Percentiles rank a stretch among this genome's conserved stretches.
Evolutionary conservation across 2,113 vertebrate species (phyloP).

Genomic region (Cervus canadensis): DNA sequence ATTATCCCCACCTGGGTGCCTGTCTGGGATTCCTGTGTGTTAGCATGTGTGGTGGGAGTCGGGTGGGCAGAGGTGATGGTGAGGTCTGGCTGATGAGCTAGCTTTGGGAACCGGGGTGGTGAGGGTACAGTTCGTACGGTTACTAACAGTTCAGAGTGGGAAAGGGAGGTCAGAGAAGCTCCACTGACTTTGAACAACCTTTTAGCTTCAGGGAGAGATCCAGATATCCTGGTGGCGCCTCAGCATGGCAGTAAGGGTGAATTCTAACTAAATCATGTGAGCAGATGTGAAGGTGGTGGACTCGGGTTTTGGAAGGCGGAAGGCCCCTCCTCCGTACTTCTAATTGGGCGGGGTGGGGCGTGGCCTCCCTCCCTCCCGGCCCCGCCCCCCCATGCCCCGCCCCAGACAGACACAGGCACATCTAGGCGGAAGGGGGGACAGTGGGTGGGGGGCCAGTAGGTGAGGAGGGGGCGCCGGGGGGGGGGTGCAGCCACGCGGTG

Average conservation of each 20-base stretch:
- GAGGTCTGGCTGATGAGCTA: no score
- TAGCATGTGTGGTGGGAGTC: fast-evolving
- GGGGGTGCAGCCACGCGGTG: no score
- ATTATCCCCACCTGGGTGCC: background rate
- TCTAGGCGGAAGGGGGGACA: no score
- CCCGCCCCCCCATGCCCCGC: background rate
- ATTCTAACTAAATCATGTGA: background rate
- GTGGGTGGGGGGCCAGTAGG: no score
- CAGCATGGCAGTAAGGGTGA: background rate
- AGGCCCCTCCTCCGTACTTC: background rate
- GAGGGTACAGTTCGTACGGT: background rate
- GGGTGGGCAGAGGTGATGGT: background rate
- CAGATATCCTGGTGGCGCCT: background rate
- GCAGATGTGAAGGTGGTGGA: background rate
- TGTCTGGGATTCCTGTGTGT: background rate
- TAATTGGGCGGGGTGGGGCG: background rate
- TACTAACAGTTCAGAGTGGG: background rate
- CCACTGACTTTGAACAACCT: background rate
- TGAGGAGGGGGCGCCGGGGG: no score
- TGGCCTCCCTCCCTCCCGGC: constrained; percentile 12
- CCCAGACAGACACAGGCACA: no score
- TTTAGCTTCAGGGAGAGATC: background rate
- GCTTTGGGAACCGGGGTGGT: background rate
- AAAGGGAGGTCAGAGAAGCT: background rate
- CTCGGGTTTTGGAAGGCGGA: background rate